These are phyloP conservation scores for Ceriagrion tenellum DNA, from an alignment of 2,888 invertebrate species.

Conservation along the genomic window DNA sequence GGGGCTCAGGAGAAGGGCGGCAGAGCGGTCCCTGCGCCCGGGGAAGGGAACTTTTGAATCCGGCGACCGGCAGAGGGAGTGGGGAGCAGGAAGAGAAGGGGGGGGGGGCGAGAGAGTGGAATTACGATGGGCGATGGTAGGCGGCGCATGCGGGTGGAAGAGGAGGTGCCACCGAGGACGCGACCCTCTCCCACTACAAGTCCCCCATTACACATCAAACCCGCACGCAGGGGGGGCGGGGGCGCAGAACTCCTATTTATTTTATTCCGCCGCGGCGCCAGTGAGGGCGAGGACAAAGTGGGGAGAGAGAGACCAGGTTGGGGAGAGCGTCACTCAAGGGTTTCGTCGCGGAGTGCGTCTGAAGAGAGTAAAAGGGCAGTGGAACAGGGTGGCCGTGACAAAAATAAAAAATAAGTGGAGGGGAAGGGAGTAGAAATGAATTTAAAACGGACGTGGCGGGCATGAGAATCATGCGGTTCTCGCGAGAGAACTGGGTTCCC, in stretches of 20 bases:
- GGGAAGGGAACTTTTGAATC: neutral
- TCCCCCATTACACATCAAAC: neutral
- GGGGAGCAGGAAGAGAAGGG: neutral
- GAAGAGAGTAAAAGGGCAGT: neutral
- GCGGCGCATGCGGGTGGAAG: conserved; percentile 49
- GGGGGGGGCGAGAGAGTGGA: neutral
- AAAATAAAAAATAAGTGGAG: neutral
- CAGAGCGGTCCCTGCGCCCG: neutral
- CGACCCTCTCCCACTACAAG: neutral
- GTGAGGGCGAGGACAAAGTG: neutral
- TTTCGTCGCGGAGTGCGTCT: neutral
- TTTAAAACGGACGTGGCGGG: neutral
- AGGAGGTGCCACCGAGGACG: neutral
- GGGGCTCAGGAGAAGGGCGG: neutral
- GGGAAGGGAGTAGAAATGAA: neutral
- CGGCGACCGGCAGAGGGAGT: neutral
- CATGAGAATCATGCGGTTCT: neutral
- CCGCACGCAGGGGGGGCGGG: neutral
- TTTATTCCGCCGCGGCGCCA: neutral
- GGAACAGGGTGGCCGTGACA: neutral
- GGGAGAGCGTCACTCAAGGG: neutral
- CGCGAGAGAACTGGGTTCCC: neutral
- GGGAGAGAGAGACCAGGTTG: neutral
- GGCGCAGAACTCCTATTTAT: neutral
- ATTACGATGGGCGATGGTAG: neutral